phyloP scores from a whole-genome alignment of 2,797 vertebrate species.

The Chaunax sp. region DNA sequence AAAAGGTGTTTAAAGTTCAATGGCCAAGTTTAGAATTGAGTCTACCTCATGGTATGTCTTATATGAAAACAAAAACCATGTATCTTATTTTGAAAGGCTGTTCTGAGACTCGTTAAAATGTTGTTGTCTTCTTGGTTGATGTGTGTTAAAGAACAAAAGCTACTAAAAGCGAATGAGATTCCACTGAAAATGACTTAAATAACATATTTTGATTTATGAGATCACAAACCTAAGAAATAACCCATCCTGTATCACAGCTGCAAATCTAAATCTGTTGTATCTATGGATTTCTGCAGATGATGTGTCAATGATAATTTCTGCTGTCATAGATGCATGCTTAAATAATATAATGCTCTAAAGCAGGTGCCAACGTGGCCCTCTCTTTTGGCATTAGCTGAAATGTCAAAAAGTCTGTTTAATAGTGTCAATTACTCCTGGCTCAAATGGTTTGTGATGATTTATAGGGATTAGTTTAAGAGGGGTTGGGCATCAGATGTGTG shows the following conservation, averaged over 20 bases:
- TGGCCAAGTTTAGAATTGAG: conserved; percentile 85
- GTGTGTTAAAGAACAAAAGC: conserved; percentile 9
- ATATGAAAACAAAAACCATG: conserved; percentile 33
- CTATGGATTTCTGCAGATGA: conserved; percentile 11
- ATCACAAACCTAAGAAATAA: not conserved
- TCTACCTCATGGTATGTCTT: conserved; percentile 22
- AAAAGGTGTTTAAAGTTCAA: conserved; percentile 59
- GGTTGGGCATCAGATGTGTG: conserved; percentile 2
- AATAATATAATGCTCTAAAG: not conserved
- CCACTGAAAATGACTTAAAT: not conserved
- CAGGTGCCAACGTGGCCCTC: conserved; percentile 32
- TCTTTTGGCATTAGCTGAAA: conserved; percentile 15
- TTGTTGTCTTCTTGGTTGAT: conserved; percentile 7
- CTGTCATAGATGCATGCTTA: not conserved
- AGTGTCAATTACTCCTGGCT: conserved; percentile 5
- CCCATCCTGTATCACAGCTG: conserved; percentile 8
- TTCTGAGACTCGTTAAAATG: not conserved
- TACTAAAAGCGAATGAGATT: conserved; percentile 20
- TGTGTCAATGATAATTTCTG: not conserved
- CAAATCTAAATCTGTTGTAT: not conserved
- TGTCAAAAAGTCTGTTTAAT: conserved; percentile 15
- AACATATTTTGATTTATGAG: not conserved
- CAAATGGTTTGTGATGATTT: conserved; percentile 7
- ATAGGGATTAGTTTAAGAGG: not conserved
- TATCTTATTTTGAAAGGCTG: conserved; percentile 56